Percentiles rank a stretch among this genome's conserved stretches.
These are phyloP conservation scores for Rhabditophanes sp. DNA, from an alignment of 2,888 invertebrate genomes.

Conservation along the genomic window DNA sequence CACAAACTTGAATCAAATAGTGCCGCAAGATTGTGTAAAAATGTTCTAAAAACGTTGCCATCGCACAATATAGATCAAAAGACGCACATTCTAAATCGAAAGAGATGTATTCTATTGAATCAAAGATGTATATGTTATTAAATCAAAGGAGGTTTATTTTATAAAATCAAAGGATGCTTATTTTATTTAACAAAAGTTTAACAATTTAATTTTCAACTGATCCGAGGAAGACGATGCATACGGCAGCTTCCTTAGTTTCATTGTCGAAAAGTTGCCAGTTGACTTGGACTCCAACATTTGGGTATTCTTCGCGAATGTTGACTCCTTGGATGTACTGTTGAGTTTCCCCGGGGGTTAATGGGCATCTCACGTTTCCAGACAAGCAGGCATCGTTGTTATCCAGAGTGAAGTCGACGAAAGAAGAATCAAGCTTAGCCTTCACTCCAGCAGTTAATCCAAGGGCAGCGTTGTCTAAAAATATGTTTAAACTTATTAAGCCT, in stretches of 20 bases:
- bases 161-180: background rate
- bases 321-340: slow-evolving; percentile 5
- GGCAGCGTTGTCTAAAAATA: slow-evolving; percentile 6
- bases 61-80: too few relatives aligned
- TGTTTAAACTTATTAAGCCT: slow-evolving; percentile 2
- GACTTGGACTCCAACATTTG: slow-evolving; percentile 15
- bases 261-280: slow-evolving; percentile 17
- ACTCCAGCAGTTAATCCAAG: slow-evolving; percentile 13
- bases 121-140: too few relatives aligned
- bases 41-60: too few relatives aligned
- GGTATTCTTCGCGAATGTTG: slow-evolving; percentile 4
- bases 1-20: too few relatives aligned
- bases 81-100: too few relatives aligned
- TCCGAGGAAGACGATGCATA: slow-evolving; percentile 23
- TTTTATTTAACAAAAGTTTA: slow-evolving; percentile 2
- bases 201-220: slow-evolving; percentile 13
- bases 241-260: slow-evolving; percentile 11
- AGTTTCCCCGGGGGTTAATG: slow-evolving; percentile 3
- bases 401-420: slow-evolving; percentile 20
- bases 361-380: slow-evolving; percentile 8
- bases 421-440: slow-evolving; percentile 16
- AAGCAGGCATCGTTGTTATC: slow-evolving; percentile 16
- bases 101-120: too few relatives aligned
- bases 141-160: too few relatives aligned
- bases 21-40: too few relatives aligned